Percentiles rank a stretch among this genome's conserved stretches.
phyloP scores from a whole-genome alignment of 2,113 vertebrate genomes.

The Mugil cephalus region DNA sequence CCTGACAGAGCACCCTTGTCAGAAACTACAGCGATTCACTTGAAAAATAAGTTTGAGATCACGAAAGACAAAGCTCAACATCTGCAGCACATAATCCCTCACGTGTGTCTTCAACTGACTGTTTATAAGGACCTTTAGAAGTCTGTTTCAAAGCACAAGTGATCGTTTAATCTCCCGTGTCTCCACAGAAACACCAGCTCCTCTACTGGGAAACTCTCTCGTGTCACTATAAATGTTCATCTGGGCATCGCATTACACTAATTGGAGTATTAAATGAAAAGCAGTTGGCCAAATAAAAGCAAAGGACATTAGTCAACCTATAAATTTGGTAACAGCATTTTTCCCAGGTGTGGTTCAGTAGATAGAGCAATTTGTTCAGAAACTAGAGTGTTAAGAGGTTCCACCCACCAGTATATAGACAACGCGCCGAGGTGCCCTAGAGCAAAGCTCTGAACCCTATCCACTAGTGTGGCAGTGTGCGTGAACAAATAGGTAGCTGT shows the following conservation, averaged over 20 bases:
- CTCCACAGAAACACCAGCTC: not conserved
- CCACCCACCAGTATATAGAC: no score
- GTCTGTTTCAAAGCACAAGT: not conserved
- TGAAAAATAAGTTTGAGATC: no score
- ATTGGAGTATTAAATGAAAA: slow-evolving; percentile 20
- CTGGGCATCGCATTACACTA: not conserved
- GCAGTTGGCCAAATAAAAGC: not conserved
- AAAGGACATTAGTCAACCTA: not conserved
- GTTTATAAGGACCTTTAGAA: not conserved
- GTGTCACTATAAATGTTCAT: slow-evolving; percentile 2
- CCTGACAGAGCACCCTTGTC: no score
- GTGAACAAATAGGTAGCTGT: no score
- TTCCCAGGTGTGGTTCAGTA: not conserved
- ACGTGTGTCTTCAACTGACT: not conserved
- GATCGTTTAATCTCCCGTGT: not conserved
- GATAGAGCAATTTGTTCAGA: no score
- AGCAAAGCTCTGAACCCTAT: no score
- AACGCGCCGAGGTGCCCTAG: no score
- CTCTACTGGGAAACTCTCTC: not conserved
- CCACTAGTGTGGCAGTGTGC: no score
- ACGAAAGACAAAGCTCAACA: no score
- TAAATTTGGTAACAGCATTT: not conserved
- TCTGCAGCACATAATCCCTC: not conserved
- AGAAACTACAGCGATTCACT: no score
- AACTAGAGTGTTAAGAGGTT: no score